phyloP scores from a whole-genome alignment of 2,797 vertebrate genomes.

The Aulostomus chinensis region DNA sequence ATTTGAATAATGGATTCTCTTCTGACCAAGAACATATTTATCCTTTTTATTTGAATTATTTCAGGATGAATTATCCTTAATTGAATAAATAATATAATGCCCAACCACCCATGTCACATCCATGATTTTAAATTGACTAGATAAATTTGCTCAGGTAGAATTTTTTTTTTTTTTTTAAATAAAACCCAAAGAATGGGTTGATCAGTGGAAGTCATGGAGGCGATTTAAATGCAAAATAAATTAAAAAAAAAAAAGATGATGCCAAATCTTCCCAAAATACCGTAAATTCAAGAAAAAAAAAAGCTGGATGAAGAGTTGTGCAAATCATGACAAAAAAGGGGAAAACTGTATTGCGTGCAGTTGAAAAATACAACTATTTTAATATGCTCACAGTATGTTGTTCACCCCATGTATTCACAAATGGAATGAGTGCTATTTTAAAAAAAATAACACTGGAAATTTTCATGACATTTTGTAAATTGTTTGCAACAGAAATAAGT shows the following conservation, averaged over 20 bases:
- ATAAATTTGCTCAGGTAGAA: slow-evolving; percentile 9
- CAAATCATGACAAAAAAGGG: not conserved
- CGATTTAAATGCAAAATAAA: not conserved
- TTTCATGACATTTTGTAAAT: slow-evolving; percentile 16
- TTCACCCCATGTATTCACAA: slow-evolving; percentile 21
- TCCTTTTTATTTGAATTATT: too few relatives aligned
- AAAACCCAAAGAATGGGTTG: not conserved
- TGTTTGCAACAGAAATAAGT: slow-evolving; percentile 50
- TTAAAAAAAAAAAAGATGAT: not conserved
- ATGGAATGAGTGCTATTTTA: not conserved
- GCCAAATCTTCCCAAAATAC: not conserved
- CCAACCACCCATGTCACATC: too few relatives aligned
- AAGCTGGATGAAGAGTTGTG: not conserved
- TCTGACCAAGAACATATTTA: too few relatives aligned
- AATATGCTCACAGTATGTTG: slow-evolving; percentile 24
- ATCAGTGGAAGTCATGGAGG: not conserved
- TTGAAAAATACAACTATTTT: not conserved
- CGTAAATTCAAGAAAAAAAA: not conserved
- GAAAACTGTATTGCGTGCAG: not conserved
- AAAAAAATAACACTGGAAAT: slow-evolving; percentile 13
- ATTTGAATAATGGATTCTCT: too few relatives aligned
- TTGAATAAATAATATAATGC: too few relatives aligned
- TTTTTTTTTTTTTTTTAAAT: too few relatives aligned
- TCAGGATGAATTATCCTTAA: too few relatives aligned
- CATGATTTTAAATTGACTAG: too few relatives aligned